Conservation (phyloP, 1,140 invertebrate species). For the Coptotermes formosanus region DNA sequence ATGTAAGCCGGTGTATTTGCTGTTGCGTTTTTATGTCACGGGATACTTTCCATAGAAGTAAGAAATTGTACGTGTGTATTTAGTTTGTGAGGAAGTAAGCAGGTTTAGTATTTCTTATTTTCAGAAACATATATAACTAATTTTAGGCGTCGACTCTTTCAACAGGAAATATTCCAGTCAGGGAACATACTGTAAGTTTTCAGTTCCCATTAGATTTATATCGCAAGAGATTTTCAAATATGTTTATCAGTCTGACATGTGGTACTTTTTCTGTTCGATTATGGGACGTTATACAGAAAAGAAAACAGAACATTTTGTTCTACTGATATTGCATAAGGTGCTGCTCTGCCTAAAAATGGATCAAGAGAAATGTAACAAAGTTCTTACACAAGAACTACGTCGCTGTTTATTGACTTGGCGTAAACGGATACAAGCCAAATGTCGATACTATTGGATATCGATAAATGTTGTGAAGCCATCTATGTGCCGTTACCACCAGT, state of each 20-base stretch:
- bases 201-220: background rate
- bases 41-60: background rate
- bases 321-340: background rate
- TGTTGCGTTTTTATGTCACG: too few species aligned
- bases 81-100: background rate
- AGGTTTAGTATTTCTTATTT: background rate
- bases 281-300: background rate
- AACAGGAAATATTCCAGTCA: background rate
- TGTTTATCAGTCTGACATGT: background rate
- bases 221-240: background rate
- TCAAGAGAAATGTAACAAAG: background rate
- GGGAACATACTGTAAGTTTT: background rate
- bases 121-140: background rate
- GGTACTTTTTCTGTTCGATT: background rate
- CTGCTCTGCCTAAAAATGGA: background rate
- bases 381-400: background rate
- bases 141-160: background rate
- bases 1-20: too few species aligned
- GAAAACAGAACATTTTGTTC: background rate
- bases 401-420: background rate
- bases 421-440: background rate
- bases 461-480: constrained; percentile 8
- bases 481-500: background rate
- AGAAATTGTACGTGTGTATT: background rate
- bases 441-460: background rate